These are phyloP conservation scores for Albula goreensis DNA, from an alignment of 2,113 vertebrate genomes.

Conservation along the genomic window DNA sequence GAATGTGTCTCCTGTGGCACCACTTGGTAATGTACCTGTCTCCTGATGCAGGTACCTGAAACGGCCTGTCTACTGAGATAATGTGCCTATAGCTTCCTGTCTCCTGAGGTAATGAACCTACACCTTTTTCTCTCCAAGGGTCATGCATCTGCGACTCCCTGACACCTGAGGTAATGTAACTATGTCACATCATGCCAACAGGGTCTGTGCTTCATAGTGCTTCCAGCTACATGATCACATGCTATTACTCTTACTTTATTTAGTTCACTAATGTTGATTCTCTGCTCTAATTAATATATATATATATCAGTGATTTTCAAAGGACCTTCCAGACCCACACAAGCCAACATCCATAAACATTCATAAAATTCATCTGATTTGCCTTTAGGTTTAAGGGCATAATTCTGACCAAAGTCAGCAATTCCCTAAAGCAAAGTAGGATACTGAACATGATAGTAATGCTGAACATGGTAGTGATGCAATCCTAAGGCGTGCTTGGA, in stretches of 20 bases:
- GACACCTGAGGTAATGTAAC: not conserved
- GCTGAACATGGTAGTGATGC: not conserved
- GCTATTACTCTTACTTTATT: not conserved
- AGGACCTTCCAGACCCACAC: not conserved
- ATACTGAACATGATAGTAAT: no score
- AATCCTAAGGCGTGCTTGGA: not conserved
- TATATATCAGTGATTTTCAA: not conserved
- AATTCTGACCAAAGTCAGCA: no score
- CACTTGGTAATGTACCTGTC: no score
- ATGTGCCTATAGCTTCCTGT: no score
- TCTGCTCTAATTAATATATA: not conserved
- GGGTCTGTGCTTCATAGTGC: not conserved
- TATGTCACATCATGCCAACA: not conserved
- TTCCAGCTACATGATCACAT: not conserved
- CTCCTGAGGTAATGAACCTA: no score
- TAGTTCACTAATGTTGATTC: not conserved
- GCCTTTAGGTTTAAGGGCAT: not conserved
- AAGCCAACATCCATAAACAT: not conserved
- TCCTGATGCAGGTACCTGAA: no score
- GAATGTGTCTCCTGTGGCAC: no score
- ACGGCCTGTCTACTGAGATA: no score
- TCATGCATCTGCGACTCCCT: no score
- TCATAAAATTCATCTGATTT: not conserved
- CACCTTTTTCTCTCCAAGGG: no score
- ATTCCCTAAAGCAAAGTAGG: no score